phyloP scores from a whole-genome alignment of 2,797 vertebrate genomes.

The Enteromius afrohamiltoni region DNA sequence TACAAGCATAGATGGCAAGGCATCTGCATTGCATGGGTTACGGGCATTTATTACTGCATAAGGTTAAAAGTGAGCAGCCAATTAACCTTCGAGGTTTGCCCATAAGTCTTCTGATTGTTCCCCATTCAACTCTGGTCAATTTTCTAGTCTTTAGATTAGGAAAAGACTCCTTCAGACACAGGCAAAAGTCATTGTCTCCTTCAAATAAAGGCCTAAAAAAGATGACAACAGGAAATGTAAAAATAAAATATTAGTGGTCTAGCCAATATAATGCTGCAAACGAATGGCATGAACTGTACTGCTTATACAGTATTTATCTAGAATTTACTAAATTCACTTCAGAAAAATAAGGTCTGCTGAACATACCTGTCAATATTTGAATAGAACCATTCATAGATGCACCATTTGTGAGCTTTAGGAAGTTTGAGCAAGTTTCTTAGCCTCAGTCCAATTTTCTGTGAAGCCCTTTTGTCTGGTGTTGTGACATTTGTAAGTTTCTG shows the following conservation, averaged over 20 bases:
- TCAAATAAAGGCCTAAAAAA: slow-evolving; percentile 92
- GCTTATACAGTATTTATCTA: not conserved
- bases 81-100: slow-evolving; percentile 93
- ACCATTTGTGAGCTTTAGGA: slow-evolving; percentile 99
- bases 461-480: slow-evolving; percentile 93
- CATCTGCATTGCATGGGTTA: not conserved
- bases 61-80: not conserved
- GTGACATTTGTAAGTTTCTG: slow-evolving; percentile 91
- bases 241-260: not conserved
- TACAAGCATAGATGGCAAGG: not conserved
- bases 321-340: not conserved
- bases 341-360: not conserved
- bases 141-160: slow-evolving; percentile 97
- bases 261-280: not conserved
- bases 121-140: slow-evolving; percentile 96
- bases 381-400: slow-evolving; percentile 99
- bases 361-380: slow-evolving; percentile 98
- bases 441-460: slow-evolving; percentile 97
- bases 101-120: slow-evolving; percentile 96
- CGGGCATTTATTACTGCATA: not conserved
- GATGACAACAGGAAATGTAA: not conserved
- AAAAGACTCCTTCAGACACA: slow-evolving; percentile 97
- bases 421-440: slow-evolving; percentile 96
- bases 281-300: too few species aligned
- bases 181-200: slow-evolving; percentile 99